Evolutionary conservation across 2,113 vertebrate species (phyloP), one percentile per base, ranked within the genome.

Genomic region (Plecturocebus donacophilus): DNA sequence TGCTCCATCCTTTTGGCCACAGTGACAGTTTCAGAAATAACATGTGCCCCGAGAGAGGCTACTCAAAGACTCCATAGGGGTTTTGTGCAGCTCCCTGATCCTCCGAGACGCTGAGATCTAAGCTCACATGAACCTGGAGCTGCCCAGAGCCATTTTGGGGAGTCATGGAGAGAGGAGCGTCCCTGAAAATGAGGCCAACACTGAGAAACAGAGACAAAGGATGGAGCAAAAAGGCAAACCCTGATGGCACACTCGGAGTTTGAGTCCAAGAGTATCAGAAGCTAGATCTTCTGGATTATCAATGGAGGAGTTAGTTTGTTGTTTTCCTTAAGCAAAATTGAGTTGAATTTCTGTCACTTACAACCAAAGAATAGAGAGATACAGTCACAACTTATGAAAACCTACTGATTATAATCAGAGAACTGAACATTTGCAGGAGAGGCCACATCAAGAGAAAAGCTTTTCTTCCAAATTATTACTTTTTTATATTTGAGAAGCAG

Each of bases 321-420:
- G 40, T 91, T 77, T 94, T 27, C 30, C 47, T 58, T 75, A 68
- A 68, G 79, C 38, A 80, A 85, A 68, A 81, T 32, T 42, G 27
- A 85, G 25, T 49, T 56, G 38, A 42, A 73, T 94, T 88, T 95
- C 49, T 80, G 77, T 84, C n/a, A 94, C 42, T 86, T n/a, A 76
- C 32, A 84, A 68, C 35, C 40, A 32, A 92, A 81, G 38, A 85
- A 92, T 10, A 92, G 35, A 92, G 54, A 87, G 54, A 80, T 32
- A 85, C 68, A 58, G 13, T 30, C 38, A 68, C 4, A 45, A 30
- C 35, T 84, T 89, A 56, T 4, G 16, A 85, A 76, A 83, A 80
- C 5, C 25, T 56, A 87, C 23, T 58, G 27, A 88, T 75, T 81
- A 42, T 27, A 52, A 85, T 64, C 68, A 56, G 10, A 90, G 71